A percentile compares a stretch with the other conserved stretches of the same genome.
Conservation (phyloP, 1,140 invertebrate species). For the Cydia splendana region DNA sequence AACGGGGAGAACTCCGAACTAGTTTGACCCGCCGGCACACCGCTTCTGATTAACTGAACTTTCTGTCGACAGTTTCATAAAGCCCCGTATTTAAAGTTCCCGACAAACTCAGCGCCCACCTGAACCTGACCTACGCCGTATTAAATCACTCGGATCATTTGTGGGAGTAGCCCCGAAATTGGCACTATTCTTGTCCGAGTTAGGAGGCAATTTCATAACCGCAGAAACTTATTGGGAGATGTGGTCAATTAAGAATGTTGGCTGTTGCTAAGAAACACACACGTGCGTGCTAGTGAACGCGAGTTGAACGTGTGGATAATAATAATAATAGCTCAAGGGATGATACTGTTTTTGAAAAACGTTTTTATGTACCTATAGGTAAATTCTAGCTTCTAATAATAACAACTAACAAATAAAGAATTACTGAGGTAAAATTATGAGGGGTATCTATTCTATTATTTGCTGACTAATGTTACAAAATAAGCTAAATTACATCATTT, state of each 20-base stretch:
- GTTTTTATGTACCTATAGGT: too few species aligned
- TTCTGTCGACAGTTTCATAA: conserved; percentile 61
- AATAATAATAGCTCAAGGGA: too few species aligned
- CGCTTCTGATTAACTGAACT: conserved; percentile 71
- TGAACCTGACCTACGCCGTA: conserved; percentile 27
- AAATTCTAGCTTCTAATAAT: too few species aligned
- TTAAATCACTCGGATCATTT: conserved; percentile 29
- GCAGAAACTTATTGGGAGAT: conserved; percentile 20
- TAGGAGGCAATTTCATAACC: conserved; percentile 22
- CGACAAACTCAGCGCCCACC: conserved; percentile 39
- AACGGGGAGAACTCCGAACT: conserved; percentile 55
- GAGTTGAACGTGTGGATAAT: too few species aligned
- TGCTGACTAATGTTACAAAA: too few species aligned
- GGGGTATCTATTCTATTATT: too few species aligned
- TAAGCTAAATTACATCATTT: too few species aligned
- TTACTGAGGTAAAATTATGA: too few species aligned
- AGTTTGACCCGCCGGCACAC: conserved; percentile 55
- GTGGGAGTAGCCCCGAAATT: conserved; percentile 15
- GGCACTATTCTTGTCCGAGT: conserved; percentile 20
- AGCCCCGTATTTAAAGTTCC: conserved; percentile 59
- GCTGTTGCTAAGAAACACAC: neutral
- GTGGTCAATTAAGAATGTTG: conserved; percentile 20
- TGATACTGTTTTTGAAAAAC: too few species aligned
- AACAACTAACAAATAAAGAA: too few species aligned
- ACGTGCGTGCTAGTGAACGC: neutral